Conservation (phyloP, 2,797 vertebrate species). For the Cynodonichthys magdalenae region DNA sequence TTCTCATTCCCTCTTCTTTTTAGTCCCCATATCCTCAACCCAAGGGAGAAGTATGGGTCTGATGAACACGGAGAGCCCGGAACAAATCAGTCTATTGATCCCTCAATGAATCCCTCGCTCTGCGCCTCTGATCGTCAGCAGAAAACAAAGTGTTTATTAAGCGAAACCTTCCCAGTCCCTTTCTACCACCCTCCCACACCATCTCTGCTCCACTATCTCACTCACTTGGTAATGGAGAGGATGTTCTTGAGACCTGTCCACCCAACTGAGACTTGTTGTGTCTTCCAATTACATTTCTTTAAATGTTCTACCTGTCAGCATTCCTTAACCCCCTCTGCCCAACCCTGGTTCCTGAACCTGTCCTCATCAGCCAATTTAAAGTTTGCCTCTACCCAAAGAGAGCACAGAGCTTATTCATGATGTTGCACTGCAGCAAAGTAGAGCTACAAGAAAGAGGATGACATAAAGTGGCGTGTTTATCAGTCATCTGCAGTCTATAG, state of each 20-base stretch:
- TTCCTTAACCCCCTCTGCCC: constrained; percentile 53
- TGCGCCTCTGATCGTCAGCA: constrained; percentile 77
- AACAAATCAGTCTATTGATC: constrained; percentile 81
- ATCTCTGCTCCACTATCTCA: constrained; percentile 12
- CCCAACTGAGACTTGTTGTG: constrained; percentile 54
- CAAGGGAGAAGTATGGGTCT: constrained; percentile 50
- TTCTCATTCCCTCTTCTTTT: constrained; percentile 14
- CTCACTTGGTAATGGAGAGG: constrained; percentile 44
- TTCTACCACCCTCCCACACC: constrained; percentile 5
- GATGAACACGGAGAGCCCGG: constrained; percentile 69
- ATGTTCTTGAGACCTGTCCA: constrained; percentile 59
- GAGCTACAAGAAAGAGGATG: constrained; percentile 47
- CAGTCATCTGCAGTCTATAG: constrained; percentile 74
- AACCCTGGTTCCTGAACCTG: constrained; percentile 19
- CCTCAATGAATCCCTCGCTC: constrained; percentile 61
- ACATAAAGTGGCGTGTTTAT: constrained; percentile 66
- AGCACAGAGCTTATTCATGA: constrained; percentile 54
- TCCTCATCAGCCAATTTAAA: constrained; percentile 59
- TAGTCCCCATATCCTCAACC: constrained; percentile 40
- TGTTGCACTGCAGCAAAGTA: constrained; percentile 48
- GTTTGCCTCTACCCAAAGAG: constrained; percentile 36
- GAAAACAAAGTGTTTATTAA: constrained; percentile 84
- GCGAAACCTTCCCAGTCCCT: constrained; percentile 74
- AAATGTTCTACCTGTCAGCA: constrained; percentile 61
- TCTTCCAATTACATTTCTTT: constrained; percentile 67